Conservation (phyloP, 1,140 invertebrate species). For the Drosophila rufa region DNA sequence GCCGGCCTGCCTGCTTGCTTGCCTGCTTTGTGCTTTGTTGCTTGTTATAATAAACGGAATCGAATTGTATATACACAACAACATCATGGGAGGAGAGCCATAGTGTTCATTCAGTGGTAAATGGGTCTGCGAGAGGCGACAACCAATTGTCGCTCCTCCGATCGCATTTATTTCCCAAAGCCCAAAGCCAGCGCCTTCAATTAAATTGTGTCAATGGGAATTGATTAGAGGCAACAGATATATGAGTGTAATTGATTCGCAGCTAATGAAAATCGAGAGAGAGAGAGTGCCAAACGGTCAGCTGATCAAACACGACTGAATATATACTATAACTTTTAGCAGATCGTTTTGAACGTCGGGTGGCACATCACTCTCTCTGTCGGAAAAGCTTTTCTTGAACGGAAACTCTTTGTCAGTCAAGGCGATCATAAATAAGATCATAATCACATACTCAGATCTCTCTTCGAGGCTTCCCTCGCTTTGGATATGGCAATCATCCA, state of each 20-base stretch:
- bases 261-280: slow-evolving; percentile 33
- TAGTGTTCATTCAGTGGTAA: slow-evolving; percentile 5
- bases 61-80: slow-evolving; percentile 62
- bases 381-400: neutral
- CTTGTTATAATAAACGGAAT: slow-evolving; percentile 37
- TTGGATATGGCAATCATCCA: neutral
- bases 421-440: slow-evolving; percentile 26
- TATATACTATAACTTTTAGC: slow-evolving; percentile 7
- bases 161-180: slow-evolving; percentile 34
- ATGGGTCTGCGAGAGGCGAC: slow-evolving; percentile 19
- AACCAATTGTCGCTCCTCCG: slow-evolving; percentile 37
- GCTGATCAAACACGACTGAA: slow-evolving; percentile 29
- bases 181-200: slow-evolving; percentile 51
- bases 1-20: neutral
- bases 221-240: slow-evolving; percentile 73
- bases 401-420: slow-evolving; percentile 17
- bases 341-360: slow-evolving; percentile 1
- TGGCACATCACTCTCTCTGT: neutral
- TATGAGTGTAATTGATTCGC: slow-evolving; percentile 68
- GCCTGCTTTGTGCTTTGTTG: slow-evolving; percentile 22
- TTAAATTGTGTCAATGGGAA: slow-evolving; percentile 80
- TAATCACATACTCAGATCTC: slow-evolving; percentile 1
- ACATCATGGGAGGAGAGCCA: neutral
- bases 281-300: slow-evolving; percentile 18
- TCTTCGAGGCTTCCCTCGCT: neutral